A percentile compares a stretch with the other conserved stretches of the same genome.
phyloP scores from a whole-genome alignment of 2,797 vertebrate species.

The Varecia variegata region DNA sequence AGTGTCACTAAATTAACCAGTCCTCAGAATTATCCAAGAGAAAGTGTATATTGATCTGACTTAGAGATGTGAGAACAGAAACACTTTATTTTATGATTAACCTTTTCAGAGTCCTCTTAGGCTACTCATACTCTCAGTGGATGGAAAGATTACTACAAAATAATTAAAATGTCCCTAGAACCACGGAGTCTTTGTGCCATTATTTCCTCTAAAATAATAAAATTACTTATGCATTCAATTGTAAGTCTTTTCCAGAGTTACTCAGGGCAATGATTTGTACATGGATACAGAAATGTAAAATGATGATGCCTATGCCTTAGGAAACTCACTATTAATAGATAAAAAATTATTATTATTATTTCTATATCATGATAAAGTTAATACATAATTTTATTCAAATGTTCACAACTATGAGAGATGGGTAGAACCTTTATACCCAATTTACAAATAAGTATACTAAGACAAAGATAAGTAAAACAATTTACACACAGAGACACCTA shows the following conservation, averaged over 20 bases:
- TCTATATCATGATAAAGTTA: constrained; percentile 16
- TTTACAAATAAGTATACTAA: neutral
- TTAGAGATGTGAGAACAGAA: constrained; percentile 50
- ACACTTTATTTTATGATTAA: constrained; percentile 70
- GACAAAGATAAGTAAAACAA: neutral
- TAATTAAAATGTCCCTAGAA: constrained; percentile 42
- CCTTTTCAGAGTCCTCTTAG: constrained; percentile 52
- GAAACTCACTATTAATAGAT: neutral
- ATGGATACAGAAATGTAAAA: neutral
- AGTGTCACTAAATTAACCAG: constrained; percentile 76
- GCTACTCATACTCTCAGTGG: constrained; percentile 17
- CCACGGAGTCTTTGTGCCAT: neutral
- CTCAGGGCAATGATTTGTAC: neutral
- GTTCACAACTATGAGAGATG: constrained; percentile 14
- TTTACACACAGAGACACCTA: neutral
- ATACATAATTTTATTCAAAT: constrained; percentile 36
- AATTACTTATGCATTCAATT: constrained; percentile 28
- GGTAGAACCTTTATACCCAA: neutral
- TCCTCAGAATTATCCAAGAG: constrained; percentile 75
- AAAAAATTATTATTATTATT: neutral
- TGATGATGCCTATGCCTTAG: neutral
- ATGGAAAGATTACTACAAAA: constrained; percentile 13
- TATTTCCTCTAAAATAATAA: constrained; percentile 56
- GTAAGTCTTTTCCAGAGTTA: constrained; percentile 5
- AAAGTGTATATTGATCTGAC: constrained; percentile 77